Base-by-base conservation (phyloP, 2,797 vertebrate species). In the Cichlasoma orientale region DNA sequence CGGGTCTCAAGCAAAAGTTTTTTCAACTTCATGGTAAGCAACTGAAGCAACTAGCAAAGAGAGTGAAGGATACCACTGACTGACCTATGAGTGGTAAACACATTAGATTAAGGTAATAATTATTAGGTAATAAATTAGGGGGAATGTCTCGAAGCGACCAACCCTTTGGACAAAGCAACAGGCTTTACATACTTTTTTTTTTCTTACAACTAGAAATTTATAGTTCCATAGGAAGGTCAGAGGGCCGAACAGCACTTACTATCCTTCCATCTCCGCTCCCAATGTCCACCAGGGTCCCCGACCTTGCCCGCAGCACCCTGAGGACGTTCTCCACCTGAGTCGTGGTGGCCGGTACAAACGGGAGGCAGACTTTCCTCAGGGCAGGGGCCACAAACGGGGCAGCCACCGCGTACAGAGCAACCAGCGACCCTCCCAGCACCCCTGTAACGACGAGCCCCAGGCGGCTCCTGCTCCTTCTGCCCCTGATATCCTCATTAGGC, bases 231-330 rank as follows among this genome's bases (percentile, higher is more conserved):
- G 14, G 14, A 13, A 41, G 23, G 38, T 19, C 38, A 25, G 36
- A 54, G 8, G 25, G 41, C 29, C 18, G 18, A 16, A 21, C 36
- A 21, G 14, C 36, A 97, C 98, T 97, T 92, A 99, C 98, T 87
- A 99, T 93, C 14, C 98, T 96, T 10, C 98, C 98, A 66, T 99
- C 98, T 2, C 98, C 98, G 0, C 98, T 99, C 2, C 98, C 98
- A 1, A 99, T 94, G 86, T 99, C 98, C 77, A 97, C 97, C 18
- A 99, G 84, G 0, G 92, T 89, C 29, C 98, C 98, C 0, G 92
- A 93, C 63, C 98, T 92, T 54, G 74, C 29, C 5, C 75, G 90
- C 41, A 99, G 41, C 87, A 94, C 94, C 33, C 53, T 90, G 70
- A 99, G 81, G 11, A 99, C 97, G 0, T 98, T 98, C 44, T 94